Conservation (phyloP, 2,888 invertebrate species). For the Rotaria macrura region DNA sequence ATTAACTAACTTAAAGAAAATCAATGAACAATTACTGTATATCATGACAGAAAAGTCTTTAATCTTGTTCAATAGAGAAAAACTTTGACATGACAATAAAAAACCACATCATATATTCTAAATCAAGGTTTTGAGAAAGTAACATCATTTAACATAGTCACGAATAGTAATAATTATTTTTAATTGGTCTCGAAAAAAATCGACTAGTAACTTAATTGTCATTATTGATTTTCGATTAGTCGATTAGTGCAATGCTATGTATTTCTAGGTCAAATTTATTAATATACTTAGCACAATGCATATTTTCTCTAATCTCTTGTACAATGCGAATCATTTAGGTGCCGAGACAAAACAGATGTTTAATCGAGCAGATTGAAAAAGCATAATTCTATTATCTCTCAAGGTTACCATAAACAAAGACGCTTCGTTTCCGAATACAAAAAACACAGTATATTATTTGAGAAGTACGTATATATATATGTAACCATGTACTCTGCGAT, state of each 20-base stretch:
- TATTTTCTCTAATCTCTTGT: background rate
- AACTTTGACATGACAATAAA: background rate
- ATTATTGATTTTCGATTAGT: background rate
- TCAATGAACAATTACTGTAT: background rate
- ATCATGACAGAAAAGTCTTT: background rate
- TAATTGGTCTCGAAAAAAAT: background rate
- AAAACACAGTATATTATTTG: background rate
- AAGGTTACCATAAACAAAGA: background rate
- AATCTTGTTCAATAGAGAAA: background rate
- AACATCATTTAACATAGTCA: background rate
- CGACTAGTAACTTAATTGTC: background rate
- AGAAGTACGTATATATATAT: background rate
- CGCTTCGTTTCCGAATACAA: too few relatives aligned
- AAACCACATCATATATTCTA: background rate
- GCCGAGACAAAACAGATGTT: background rate
- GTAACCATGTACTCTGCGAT: background rate
- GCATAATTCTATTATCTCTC: background rate
- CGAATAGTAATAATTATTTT: background rate
- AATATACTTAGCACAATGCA: background rate
- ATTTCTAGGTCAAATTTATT: background rate
- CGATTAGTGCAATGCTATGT: background rate
- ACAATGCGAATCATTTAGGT: background rate
- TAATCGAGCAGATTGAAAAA: too few relatives aligned
- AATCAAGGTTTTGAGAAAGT: background rate
- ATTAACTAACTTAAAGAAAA: background rate